phyloP scores from a whole-genome alignment of 2,797 vertebrate genomes.

The Chiroxiphia lanceolata region DNA sequence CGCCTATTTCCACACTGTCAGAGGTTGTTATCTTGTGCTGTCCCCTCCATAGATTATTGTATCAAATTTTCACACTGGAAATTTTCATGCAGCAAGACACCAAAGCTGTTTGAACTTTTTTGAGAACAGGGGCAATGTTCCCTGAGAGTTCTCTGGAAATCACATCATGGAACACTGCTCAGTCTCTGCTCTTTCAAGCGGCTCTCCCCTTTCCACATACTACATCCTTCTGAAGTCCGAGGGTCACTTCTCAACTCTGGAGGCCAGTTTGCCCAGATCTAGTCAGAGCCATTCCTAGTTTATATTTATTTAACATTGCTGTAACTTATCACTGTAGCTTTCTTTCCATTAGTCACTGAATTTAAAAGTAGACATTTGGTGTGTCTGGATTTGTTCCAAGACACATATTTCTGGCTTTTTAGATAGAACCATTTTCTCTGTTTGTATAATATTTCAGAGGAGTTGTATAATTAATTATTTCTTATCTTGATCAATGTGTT shows the following conservation, averaged over 20 bases:
- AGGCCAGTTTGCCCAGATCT: background rate
- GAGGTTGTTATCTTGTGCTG: accelerated
- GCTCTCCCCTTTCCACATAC: background rate
- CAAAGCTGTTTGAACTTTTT: background rate
- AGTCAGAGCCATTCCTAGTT: background rate
- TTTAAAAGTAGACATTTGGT: slow-evolving; percentile 57
- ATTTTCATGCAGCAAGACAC: background rate
- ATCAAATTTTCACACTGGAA: background rate
- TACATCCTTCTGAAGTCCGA: background rate
- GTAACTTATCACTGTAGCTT: background rate
- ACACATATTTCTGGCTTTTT: slow-evolving; percentile 24
- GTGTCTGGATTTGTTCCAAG: slow-evolving; percentile 51
- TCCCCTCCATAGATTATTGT: background rate
- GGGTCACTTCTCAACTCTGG: background rate
- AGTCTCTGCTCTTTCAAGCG: background rate
- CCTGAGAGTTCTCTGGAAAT: background rate
- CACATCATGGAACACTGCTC: background rate
- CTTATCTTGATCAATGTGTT: slow-evolving; percentile 33
- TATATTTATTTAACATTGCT: slow-evolving; percentile 38
- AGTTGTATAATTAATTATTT: slow-evolving; percentile 27
- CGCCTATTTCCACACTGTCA: background rate
- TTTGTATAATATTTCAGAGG: slow-evolving; percentile 32
- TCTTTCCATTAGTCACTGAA: slow-evolving; percentile 35
- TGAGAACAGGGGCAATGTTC: background rate
- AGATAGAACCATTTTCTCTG: background rate